Evolutionary conservation across 2,888 invertebrate species (phyloP).

Genomic region (Eupithecia subfuscata): DNA sequence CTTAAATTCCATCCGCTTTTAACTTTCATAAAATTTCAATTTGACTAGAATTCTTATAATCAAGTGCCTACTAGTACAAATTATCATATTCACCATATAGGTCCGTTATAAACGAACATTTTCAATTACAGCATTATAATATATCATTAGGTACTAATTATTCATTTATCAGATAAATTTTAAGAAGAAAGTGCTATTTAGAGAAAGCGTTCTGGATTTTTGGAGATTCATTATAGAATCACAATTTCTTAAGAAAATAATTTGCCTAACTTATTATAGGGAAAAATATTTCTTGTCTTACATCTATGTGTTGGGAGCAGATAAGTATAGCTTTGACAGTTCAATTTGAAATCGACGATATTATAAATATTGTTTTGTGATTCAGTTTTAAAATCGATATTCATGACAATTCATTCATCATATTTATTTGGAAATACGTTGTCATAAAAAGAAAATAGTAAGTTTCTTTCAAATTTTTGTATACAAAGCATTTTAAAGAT

Average conservation of each 20-base stretch:
- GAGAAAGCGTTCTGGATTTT: conserved; percentile 40
- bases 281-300: conserved; percentile 9
- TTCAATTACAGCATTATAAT: conserved; percentile 13
- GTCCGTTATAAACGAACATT: conserved; percentile 31
- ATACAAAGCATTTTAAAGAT: not conserved
- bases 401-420: not conserved
- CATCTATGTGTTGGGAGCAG: not conserved
- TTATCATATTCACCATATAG: conserved; percentile 42
- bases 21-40: conserved; percentile 63
- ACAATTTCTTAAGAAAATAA: conserved; percentile 17
- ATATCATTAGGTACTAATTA: conserved; percentile 7
- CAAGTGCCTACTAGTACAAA: conserved; percentile 63
- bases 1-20: conserved; percentile 57
- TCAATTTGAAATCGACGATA: not conserved
- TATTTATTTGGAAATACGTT: not conserved
- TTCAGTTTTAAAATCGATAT: not conserved
- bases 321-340: not conserved
- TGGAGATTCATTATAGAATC: conserved; percentile 38
- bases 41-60: conserved; percentile 76
- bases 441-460: not conserved
- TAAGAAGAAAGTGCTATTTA: conserved; percentile 29
- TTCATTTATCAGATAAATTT: conserved; percentile 11
- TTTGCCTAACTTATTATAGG: not conserved
- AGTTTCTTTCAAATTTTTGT: not conserved
- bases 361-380: not conserved